These are phyloP conservation scores for Gymnoscopelus microlampas DNA, from an alignment of 2,797 vertebrate genomes.

Conservation along the genomic window DNA sequence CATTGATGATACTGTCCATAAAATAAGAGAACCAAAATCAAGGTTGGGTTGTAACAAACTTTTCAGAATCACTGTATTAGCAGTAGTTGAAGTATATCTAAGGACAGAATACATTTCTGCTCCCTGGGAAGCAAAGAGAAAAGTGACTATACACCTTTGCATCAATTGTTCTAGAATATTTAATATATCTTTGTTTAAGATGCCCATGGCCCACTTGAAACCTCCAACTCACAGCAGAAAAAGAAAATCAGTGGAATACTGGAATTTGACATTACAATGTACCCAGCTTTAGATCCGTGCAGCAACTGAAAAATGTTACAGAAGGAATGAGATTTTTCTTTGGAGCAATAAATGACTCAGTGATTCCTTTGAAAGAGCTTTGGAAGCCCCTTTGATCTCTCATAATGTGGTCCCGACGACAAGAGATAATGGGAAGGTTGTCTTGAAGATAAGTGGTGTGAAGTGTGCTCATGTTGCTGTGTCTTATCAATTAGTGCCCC, in stretches of 20 bases:
- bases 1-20: too few relatives aligned
- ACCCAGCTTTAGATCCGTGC: conserved; percentile 16
- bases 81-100: too few relatives aligned
- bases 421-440: conserved; percentile 64
- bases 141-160: too few relatives aligned
- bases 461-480: conserved; percentile 55
- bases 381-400: conserved; percentile 70
- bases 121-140: too few relatives aligned
- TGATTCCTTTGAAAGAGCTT: conserved; percentile 55
- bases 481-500: conserved; percentile 78
- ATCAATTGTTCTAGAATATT: background rate
- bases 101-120: too few relatives aligned
- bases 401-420: conserved; percentile 59
- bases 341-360: conserved; percentile 54
- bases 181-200: background rate
- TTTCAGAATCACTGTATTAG: too few relatives aligned
- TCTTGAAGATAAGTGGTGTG: conserved; percentile 69
- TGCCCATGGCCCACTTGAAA: background rate
- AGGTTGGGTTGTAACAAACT: too few relatives aligned
- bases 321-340: conserved; percentile 47
- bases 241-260: conserved; percentile 23
- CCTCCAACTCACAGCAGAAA: background rate
- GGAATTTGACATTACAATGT: conserved; percentile 8
- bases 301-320: conserved; percentile 41
- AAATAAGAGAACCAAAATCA: too few relatives aligned